Evolutionary conservation across 23 tunicate genomes (phyloP).

Genomic region (Botrylloides violaceus): DNA sequence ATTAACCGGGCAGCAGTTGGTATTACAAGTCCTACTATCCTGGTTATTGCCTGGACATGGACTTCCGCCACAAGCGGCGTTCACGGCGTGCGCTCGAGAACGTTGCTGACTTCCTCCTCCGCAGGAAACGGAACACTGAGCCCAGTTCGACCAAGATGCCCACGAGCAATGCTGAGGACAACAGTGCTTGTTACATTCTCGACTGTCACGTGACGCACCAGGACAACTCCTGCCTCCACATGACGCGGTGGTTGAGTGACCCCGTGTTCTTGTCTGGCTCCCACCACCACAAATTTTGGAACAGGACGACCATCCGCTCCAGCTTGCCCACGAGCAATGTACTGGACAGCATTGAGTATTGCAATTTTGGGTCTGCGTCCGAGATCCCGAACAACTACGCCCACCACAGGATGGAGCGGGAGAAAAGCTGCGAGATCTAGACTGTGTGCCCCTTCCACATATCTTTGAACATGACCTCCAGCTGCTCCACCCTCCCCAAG

Average conservation of each 20-base stretch:
- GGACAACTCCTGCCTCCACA: constrained; percentile 27
- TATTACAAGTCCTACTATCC: constrained; percentile 21
- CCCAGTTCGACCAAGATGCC: constrained; percentile 33
- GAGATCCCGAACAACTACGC: constrained; percentile 10
- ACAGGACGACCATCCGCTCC: constrained; percentile 34
- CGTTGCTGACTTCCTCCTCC: constrained; percentile 34
- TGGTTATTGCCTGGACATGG: constrained; percentile 19
- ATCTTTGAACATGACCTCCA: background rate
- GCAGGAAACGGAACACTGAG: constrained; percentile 22
- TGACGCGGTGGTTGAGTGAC: constrained; percentile 10
- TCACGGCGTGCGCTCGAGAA: background rate
- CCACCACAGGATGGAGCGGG: constrained; percentile 25
- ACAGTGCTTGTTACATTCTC: constrained; percentile 11
- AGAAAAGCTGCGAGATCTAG: background rate
- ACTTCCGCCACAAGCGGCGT: constrained; percentile 28
- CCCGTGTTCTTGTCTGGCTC: constrained; percentile 14
- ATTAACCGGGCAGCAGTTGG: constrained; percentile 34
- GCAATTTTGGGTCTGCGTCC: constrained; percentile 14
- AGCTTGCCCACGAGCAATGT: constrained; percentile 24
- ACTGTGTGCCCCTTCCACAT: constrained; percentile 19
- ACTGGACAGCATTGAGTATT: constrained; percentile 36
- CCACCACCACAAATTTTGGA: constrained; percentile 45
- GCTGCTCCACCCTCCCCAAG: constrained; percentile 9
- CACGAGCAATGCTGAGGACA: constrained; percentile 46
- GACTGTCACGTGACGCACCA: constrained; percentile 6